Evolutionary conservation across 2,113 vertebrate species (phyloP), one percentile per base, ranked within the genome.

Genomic region (Archocentrus centrarchus): DNA sequence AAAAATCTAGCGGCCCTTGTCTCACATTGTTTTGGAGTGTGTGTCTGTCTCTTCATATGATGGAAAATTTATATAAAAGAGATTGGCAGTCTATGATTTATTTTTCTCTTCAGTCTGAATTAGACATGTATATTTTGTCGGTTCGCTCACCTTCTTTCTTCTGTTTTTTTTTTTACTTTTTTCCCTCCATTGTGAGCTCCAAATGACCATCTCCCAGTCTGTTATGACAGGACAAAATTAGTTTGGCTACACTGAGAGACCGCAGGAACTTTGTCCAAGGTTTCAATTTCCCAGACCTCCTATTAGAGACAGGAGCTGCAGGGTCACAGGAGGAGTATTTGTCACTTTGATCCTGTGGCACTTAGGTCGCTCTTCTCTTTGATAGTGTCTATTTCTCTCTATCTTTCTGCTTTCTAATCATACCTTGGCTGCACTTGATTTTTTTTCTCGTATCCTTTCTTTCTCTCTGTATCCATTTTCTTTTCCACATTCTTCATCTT

Each of bases 291-390:
- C 57, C 79, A 91, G 83, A 88, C 86, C 89, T 89, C 87, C 86
- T 86, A 91, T 94, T 92, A 89, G 79, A 88, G 86, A 80, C 76
- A n/a, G 79, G 62, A 84, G 90, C 91, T 80, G 85, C 84, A 82
- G 87, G 92, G 92, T 88, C 91, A 86, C 80, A 59, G 63, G 68
- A 78, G 83, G 79, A 91, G 87, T 55, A 87, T 95, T 90, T 93
- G 89, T 94, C 89, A 88, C 92, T 94, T 91, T 94, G 93, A 93
- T 91, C 91, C 88, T 82, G 79, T 88, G 86, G 91, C 88, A 86
- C 86, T 88, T 80, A 92, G 77, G 70, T 79, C 20, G 32, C 64
- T 87, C 82, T 70, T 59, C 77, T 86, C 58, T 85, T 84, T 83
- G 79, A 89, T 89, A 44, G 75, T 32, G 79, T 64, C 79, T 27